Percentiles rank a stretch among this genome's conserved stretches.
Evolutionary conservation across 2,888 invertebrate species (phyloP).

Genomic region (Cryptosula pallasiana): DNA sequence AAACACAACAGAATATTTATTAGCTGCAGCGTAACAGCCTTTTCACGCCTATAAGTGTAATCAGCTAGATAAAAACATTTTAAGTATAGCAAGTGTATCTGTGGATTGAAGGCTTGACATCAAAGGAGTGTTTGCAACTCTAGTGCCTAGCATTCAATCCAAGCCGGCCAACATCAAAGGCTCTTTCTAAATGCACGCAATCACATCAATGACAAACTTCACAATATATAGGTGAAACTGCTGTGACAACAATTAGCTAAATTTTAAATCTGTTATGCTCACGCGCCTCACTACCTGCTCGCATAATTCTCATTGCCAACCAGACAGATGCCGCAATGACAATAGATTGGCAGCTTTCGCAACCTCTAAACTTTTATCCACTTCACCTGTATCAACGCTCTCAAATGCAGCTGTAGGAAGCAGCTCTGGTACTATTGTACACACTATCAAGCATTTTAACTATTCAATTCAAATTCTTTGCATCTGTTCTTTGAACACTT

Average conservation of each 20-base stretch:
- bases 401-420: too few species aligned
- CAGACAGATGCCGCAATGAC: too few species aligned
- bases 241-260: background rate
- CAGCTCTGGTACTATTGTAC: too few species aligned
- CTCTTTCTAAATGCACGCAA: conserved; percentile 13
- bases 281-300: background rate
- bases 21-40: background rate
- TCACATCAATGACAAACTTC: background rate
- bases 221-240: background rate
- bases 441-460: background rate
- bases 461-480: conserved; percentile 18
- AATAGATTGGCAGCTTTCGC: too few species aligned
- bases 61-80: conserved; percentile 16
- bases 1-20: background rate
- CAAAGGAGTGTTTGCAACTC: conserved; percentile 18
- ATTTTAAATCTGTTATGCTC: background rate
- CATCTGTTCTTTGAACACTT: background rate
- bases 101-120: conserved; percentile 19
- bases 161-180: conserved; percentile 12
- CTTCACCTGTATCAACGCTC: too few species aligned
- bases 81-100: conserved; percentile 18
- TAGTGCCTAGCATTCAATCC: conserved; percentile 11
- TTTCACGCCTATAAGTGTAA: conserved; percentile 3
- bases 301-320: too few species aligned
- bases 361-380: too few species aligned